phyloP scores from a whole-genome alignment of 92 coral and sea anemone genomes.

The Phenganax subtilis region DNA sequence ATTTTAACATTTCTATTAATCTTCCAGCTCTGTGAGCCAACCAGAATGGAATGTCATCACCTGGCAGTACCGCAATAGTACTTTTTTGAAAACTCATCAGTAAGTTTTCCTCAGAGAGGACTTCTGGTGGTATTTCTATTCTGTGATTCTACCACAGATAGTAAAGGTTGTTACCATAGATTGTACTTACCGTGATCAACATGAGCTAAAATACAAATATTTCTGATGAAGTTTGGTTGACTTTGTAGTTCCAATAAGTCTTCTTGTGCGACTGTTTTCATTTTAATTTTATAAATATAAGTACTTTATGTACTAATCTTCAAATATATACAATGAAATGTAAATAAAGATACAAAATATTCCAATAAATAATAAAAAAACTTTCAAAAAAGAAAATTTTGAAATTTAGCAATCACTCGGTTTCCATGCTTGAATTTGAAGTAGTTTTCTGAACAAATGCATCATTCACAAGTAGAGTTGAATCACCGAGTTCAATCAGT shows the following conservation, averaged over 20 bases:
- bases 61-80: no score
- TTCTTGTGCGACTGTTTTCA: conserved; percentile 69
- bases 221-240: conserved; percentile 82
- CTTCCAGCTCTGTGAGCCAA: no score
- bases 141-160: no score
- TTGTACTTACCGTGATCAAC: conserved; percentile 84
- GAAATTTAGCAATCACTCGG: no score
- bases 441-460: not conserved
- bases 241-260: conserved; percentile 70
- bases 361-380: not conserved
- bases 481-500: no score
- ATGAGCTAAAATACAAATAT: conserved; percentile 95
- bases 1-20: no score
- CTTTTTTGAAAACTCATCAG: no score
- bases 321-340: not conserved
- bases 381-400: not conserved
- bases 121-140: no score
- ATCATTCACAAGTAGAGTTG: not conserved
- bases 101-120: no score
- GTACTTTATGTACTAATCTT: not conserved
- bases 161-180: no score
- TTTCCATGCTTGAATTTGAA: no score
- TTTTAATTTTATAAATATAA: not conserved
- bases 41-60: no score
- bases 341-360: not conserved